Conservation (phyloP, 2,888 invertebrate genomes). For the Cryptus viduatorius region DNA sequence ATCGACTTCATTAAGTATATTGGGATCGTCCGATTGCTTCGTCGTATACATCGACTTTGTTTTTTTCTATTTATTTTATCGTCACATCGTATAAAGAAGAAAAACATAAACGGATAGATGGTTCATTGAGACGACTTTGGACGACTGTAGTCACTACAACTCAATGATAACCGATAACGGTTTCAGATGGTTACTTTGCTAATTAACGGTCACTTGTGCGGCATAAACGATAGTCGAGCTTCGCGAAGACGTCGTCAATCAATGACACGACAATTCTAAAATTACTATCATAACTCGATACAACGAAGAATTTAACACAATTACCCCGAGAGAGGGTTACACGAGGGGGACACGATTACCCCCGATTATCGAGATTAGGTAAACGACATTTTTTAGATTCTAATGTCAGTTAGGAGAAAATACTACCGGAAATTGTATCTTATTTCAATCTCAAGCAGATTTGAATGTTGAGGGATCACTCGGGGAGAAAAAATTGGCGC, state of each 20-base stretch:
- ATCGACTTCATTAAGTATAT: neutral
- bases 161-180: no score
- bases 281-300: neutral
- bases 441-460: neutral
- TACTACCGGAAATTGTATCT: constrained; percentile 10
- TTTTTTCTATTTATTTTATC: neutral
- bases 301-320: neutral
- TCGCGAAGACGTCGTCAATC: neutral
- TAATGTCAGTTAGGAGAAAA: neutral
- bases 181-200: no score
- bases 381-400: neutral
- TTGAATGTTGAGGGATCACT: neutral
- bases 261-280: neutral
- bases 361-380: constrained; percentile 15
- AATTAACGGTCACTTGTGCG: neutral
- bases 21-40: neutral
- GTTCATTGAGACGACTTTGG: neutral
- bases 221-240: neutral
- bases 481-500: constrained; percentile 34
- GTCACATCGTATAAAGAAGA: neutral
- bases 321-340: no score
- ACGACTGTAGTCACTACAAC: no score
- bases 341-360: no score
- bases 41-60: neutral
- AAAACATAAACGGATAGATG: neutral